Conservation (phyloP, 64 coral and sea anemone species). For the Montipora capricornis region DNA sequence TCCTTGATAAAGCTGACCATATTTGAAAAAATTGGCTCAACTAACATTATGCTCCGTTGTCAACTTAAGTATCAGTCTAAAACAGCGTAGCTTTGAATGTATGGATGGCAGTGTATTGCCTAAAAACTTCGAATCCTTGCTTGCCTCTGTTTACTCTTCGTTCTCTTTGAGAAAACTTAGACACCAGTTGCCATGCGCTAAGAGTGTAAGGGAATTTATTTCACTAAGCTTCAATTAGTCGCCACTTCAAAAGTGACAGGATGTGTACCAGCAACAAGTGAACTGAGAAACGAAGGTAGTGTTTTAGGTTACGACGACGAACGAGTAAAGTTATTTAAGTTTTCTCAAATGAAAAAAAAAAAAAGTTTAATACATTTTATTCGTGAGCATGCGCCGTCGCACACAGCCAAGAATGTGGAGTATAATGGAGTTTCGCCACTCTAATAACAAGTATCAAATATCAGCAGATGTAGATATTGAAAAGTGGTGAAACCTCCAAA, state of each 20-base stretch:
- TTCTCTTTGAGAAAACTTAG: slow-evolving; percentile 63
- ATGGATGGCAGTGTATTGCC: not conserved
- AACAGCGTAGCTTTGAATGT: not conserved
- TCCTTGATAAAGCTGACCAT: too few relatives aligned
- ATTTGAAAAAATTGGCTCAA: too few relatives aligned
- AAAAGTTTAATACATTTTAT: slow-evolving; percentile 51
- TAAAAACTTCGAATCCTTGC: not conserved
- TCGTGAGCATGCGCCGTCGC: slow-evolving; percentile 39
- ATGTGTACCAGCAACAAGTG: not conserved
- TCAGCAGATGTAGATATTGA: slow-evolving; percentile 44
- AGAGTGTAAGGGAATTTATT: slow-evolving; percentile 24
- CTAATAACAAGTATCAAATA: slow-evolving; percentile 41
- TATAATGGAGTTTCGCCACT: slow-evolving; percentile 26
- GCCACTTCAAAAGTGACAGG: slow-evolving; percentile 18
- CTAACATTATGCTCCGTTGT: too few relatives aligned
- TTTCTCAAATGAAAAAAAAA: slow-evolving; percentile 53
- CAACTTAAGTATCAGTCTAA: too few relatives aligned
- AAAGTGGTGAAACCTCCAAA: slow-evolving; percentile 41
- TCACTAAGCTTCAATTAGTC: slow-evolving; percentile 6
- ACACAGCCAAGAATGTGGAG: slow-evolving; percentile 50
- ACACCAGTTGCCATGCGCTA: slow-evolving; percentile 4
- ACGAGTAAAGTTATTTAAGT: slow-evolving; percentile 61
- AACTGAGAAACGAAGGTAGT: slow-evolving; percentile 28
- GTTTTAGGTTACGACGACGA: slow-evolving; percentile 44
- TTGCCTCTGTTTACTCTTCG: slow-evolving; percentile 18